Evolutionary conservation across 2,797 vertebrate genomes (phyloP), one percentile per base, ranked within the genome.

Genomic region (Danio jaintianensis): DNA sequence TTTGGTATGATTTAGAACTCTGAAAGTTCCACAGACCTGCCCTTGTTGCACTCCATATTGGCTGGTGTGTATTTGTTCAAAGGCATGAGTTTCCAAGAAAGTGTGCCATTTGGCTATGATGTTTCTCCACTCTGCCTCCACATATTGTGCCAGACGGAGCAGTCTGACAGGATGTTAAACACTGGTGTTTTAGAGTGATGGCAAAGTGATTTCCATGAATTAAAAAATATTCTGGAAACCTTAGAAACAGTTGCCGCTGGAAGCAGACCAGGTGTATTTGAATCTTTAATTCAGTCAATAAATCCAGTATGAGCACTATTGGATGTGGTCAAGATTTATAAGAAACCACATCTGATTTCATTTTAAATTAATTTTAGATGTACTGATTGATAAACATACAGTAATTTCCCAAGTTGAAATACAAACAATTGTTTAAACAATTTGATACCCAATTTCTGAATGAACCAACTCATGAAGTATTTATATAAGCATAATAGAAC

Each of bases 31-130:
- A 56, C 68, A 69, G 62, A 64, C 82, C 84, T 79, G 78, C 76
- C 85, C 84, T 89, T 77, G 80, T 74, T 87, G 78, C 83, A 82
- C 84, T 85, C 81, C 40, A 59, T 71, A 80, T 79, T 86, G 85
- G 85, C 83, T 16, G 55, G 71, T 38, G 52, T 16, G 69, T 64
- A 63, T 72, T 52, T 63, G 43, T 72, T 47, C 78, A 74, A 64
- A 58, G 43, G 36, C 22, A 53, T 36, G 38, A 7, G 58, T 80
- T 85, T 53, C 68, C 64, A 84, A 85, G 78, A 42, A 82, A 56
- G 53, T 63, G 48, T 83, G 77, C 58, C 72, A 67, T 78, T 87
- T 84, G 81, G 82, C 71, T 73, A 63, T 77, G 78, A 48, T 80
- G 78, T 53, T 61, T 83, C 43, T 77, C 69, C 66, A 67, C 63